Percentiles rank a stretch among this genome's conserved stretches.
Evolutionary conservation across 2,888 invertebrate species (phyloP).

Genomic region (Cosmopolites sordidus): DNA sequence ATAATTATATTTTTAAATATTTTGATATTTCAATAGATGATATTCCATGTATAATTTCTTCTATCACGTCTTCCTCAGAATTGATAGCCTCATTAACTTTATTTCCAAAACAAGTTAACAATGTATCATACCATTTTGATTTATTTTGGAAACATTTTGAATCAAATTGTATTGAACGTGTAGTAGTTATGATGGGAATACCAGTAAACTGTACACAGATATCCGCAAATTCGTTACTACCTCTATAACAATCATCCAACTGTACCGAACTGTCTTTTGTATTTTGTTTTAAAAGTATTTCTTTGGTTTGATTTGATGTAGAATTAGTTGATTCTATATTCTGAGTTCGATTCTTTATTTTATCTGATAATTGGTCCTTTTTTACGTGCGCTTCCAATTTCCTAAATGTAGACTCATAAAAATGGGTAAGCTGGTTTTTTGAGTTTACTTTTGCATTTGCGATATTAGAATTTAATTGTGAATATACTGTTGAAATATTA

Average conservation of each 20-base stretch:
- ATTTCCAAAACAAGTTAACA: conserved; percentile 16
- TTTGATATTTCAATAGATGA: conserved; percentile 15
- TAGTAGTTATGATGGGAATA: background rate
- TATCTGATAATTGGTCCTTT: conserved; percentile 2
- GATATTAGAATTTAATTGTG: too few species aligned
- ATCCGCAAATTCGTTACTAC: too few species aligned
- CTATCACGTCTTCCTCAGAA: background rate
- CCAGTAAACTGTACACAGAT: too few species aligned
- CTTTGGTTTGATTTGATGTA: too few species aligned
- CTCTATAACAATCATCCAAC: too few species aligned
- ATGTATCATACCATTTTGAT: conserved; percentile 18
- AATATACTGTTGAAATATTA: too few species aligned
- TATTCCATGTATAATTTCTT: background rate
- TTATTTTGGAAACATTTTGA: background rate
- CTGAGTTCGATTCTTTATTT: background rate
- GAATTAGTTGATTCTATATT: too few species aligned
- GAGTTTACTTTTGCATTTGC: background rate
- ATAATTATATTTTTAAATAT: conserved; percentile 17
- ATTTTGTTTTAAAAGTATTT: too few species aligned
- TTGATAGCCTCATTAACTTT: background rate
- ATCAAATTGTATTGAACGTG: conserved; percentile 7
- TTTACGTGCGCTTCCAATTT: conserved; percentile 3
- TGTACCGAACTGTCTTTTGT: too few species aligned
- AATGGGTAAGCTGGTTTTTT: background rate
- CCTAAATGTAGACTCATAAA: conserved; percentile 1